A percentile compares a stretch with the other conserved stretches of the same genome.
These are phyloP conservation scores for Drosophila percnosoma DNA, from an alignment of 2,888 invertebrate species.

Conservation along the genomic window DNA sequence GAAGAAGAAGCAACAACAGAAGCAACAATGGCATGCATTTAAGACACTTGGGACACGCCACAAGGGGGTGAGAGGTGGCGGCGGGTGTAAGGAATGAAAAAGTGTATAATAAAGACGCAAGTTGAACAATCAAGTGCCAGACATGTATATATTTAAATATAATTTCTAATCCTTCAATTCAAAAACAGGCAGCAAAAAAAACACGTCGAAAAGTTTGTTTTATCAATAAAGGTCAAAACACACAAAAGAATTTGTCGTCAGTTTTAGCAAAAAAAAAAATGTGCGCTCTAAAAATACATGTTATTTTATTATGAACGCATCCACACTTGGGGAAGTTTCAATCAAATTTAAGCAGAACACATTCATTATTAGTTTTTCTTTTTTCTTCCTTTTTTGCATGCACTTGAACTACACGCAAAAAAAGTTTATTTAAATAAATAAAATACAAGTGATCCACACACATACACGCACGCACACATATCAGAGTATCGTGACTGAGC, in stretches of 20 bases:
- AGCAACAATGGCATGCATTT: slow-evolving; percentile 57
- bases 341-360: slow-evolving; percentile 28
- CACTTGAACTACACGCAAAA: slow-evolving; percentile 71
- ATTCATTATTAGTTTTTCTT: slow-evolving; percentile 29
- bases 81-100: background rate
- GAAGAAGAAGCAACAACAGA: slow-evolving; percentile 33
- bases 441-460: slow-evolving; percentile 68
- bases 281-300: slow-evolving; percentile 15
- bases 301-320: background rate
- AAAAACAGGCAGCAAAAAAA: slow-evolving; percentile 1
- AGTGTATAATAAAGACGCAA: background rate
- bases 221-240: slow-evolving; percentile 56
- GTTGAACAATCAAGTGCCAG: slow-evolving; percentile 4
- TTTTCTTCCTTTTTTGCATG: slow-evolving; percentile 29
- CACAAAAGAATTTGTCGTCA: slow-evolving; percentile 18
- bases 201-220: slow-evolving; percentile 27
- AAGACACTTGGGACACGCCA: slow-evolving; percentile 13
- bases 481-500: slow-evolving; percentile 33
- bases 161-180: background rate
- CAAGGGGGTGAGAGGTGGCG: slow-evolving; percentile 11
- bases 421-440: slow-evolving; percentile 73
- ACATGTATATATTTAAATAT: slow-evolving; percentile 15
- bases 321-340: slow-evolving; percentile 15
- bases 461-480: slow-evolving; percentile 27
- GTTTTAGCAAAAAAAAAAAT: slow-evolving; percentile 7